Percentiles rank a stretch among this genome's conserved stretches.
phyloP scores from a whole-genome alignment of 2,113 vertebrate species.

The Myotis brandtii region DNA sequence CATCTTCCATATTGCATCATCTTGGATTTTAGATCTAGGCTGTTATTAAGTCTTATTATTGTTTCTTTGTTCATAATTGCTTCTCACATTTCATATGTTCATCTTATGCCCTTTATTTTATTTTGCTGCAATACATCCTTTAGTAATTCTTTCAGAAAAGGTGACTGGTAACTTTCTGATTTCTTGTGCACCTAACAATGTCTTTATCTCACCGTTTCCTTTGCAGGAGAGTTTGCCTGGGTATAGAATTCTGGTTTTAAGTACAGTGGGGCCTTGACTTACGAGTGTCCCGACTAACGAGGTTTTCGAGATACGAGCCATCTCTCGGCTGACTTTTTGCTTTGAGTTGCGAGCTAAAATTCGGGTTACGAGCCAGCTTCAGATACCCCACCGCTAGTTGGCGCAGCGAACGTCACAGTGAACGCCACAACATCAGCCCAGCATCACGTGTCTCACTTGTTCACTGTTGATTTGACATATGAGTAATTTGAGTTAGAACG shows the following conservation, averaged over 20 bases:
- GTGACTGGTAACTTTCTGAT: neutral
- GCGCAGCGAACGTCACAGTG: too few species aligned
- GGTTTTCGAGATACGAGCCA: too few species aligned
- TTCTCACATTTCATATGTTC: neutral
- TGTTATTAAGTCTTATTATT: neutral
- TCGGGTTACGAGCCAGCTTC: too few species aligned
- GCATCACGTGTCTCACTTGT: too few species aligned
- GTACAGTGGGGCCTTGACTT: neutral
- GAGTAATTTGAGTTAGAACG: too few species aligned
- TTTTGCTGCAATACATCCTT: neutral
- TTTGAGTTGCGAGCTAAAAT: too few species aligned
- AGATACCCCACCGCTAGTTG: too few species aligned
- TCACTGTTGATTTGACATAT: too few species aligned
- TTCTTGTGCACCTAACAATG: neutral
- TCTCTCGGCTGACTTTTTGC: too few species aligned
- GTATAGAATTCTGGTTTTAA: neutral
- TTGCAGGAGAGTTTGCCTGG: neutral
- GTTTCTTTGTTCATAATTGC: neutral
- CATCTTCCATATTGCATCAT: neutral
- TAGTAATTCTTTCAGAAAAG: constrained; percentile 32
- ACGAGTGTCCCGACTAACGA: too few species aligned
- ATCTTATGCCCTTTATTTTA: neutral
- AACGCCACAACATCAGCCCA: too few species aligned
- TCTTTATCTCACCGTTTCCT: neutral
- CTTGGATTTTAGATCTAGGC: neutral